These are phyloP conservation scores for Drosophila eohydei DNA, from an alignment of 2,888 invertebrate species.

Conservation along the genomic window DNA sequence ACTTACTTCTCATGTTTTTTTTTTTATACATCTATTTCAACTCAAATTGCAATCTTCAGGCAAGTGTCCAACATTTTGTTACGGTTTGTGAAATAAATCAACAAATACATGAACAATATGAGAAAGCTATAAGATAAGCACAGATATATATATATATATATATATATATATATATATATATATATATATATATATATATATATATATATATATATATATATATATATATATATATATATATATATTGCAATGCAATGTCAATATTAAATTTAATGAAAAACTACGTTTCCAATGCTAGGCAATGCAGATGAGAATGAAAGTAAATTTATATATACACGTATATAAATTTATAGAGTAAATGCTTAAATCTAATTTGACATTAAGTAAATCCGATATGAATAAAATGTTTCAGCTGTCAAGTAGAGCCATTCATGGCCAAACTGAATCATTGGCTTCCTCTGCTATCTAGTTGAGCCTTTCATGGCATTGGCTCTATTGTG, in stretches of 20 bases:
- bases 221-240: conserved; percentile 2
- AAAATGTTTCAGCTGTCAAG: conserved; percentile 1
- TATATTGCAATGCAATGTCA: conserved; percentile 25
- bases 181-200: conserved; percentile 6
- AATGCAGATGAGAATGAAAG: neutral
- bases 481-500: conserved; percentile 1
- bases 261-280: conserved; percentile 17
- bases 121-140: conserved; percentile 11
- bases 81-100: conserved; percentile 9
- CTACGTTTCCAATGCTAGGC: neutral
- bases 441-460: conserved; percentile 6
- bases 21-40: neutral
- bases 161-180: neutral
- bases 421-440: neutral
- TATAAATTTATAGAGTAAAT: neutral
- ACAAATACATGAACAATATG: conserved; percentile 22
- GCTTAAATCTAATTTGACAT: neutral
- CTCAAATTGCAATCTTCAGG: conserved; percentile 1
- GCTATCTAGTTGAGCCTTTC: neutral
- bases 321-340: neutral
- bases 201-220: conserved; percentile 1
- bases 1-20: neutral
- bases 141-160: conserved; percentile 19
- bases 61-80: conserved; percentile 19
- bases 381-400: neutral